Evolutionary conservation across 2,113 vertebrate genomes (phyloP).

Genomic region (Bubo blakistoni): DNA sequence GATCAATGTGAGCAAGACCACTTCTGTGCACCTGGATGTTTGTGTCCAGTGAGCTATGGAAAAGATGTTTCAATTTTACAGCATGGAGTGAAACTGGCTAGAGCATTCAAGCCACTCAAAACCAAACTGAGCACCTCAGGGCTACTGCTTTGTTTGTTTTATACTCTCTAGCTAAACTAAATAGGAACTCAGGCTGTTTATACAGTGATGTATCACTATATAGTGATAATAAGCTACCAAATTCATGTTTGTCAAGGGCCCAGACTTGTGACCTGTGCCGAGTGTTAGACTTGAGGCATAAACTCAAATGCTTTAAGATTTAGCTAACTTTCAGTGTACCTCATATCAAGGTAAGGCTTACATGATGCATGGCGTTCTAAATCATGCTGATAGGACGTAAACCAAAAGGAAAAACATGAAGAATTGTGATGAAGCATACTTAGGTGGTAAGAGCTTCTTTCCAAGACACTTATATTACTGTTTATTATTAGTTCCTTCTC

Average conservation of each 20-base stretch:
- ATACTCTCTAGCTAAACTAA: background rate
- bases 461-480: background rate
- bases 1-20: background rate
- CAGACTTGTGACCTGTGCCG: background rate
- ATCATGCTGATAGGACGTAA: background rate
- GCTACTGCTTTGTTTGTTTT: background rate
- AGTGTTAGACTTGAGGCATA: background rate
- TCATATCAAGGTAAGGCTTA: background rate
- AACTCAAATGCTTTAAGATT: background rate
- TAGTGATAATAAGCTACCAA: fast-evolving
- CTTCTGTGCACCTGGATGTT: background rate
- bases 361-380: background rate
- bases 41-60: background rate
- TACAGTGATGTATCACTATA: background rate
- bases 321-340: background rate
- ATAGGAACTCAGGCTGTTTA: background rate
- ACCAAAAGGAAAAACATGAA: background rate
- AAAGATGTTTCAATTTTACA: background rate
- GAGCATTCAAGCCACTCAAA: background rate
- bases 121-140: background rate
- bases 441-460: background rate
- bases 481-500: background rate
- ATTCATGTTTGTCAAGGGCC: background rate
- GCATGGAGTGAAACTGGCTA: background rate
- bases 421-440: background rate